A percentile compares a stretch with the other conserved stretches of the same genome.
These are phyloP conservation scores for Vidua macroura DNA, from an alignment of 2,113 vertebrate species.

Conservation along the genomic window DNA sequence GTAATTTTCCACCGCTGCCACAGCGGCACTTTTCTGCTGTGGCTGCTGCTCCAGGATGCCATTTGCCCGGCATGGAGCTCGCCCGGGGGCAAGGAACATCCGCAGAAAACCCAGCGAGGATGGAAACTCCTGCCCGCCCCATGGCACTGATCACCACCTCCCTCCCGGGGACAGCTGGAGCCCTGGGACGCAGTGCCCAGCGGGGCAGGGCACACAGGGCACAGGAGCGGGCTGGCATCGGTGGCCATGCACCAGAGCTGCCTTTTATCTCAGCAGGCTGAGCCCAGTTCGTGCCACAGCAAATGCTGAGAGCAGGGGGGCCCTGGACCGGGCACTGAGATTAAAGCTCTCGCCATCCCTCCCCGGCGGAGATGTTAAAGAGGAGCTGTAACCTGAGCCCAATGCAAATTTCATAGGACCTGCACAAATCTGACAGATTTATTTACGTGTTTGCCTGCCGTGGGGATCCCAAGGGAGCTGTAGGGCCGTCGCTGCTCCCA, in stretches of 20 bases:
- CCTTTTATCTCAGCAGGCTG: not conserved
- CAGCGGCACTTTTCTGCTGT: not conserved
- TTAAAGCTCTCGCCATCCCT: not conserved
- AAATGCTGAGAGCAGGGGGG: not conserved
- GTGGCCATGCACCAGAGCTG: fast-evolving
- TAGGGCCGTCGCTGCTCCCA: not conserved
- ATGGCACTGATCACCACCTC: fast-evolving
- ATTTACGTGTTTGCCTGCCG: not conserved
- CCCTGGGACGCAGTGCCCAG: fast-evolving
- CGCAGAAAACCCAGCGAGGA: not conserved
- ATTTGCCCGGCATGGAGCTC: fast-evolving
- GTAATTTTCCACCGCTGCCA: not conserved
- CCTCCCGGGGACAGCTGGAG: fast-evolving
- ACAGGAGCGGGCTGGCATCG: not conserved
- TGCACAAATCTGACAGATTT: not conserved
- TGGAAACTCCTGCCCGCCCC: not conserved
- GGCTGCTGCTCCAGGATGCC: not conserved
- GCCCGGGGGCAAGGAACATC: not conserved
- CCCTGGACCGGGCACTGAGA: not conserved
- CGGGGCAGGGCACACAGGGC: not conserved
- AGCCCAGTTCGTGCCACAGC: not conserved
- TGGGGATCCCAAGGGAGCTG: not conserved
- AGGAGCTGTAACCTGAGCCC: not conserved
- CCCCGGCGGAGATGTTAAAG: not conserved
- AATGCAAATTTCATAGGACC: not conserved